phyloP scores from a whole-genome alignment of 53 echinoderm and acorn worm species.

The Mesocentrotus franciscanus region DNA sequence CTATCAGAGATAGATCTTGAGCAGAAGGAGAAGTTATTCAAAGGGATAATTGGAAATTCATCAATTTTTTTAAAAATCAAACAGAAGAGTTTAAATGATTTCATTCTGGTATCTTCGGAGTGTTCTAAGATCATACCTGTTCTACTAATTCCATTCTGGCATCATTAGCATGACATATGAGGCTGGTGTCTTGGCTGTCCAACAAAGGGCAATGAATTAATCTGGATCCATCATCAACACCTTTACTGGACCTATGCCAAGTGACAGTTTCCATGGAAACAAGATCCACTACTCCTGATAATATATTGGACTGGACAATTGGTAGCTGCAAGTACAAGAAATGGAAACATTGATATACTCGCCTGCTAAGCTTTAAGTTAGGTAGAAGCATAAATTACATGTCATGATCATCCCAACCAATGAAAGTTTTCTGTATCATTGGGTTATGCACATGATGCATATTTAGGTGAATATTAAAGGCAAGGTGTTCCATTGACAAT shows the following conservation, averaged over 20 bases:
- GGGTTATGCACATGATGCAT: too few relatives aligned
- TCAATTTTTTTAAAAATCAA: too few relatives aligned
- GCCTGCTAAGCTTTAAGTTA: too few relatives aligned
- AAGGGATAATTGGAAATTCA: too few relatives aligned
- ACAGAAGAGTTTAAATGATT: not conserved
- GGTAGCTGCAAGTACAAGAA: conserved; percentile 73
- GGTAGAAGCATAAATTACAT: too few relatives aligned
- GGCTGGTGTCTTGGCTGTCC: conserved; percentile 62
- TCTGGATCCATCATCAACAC: conserved; percentile 68
- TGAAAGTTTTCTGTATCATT: too few relatives aligned
- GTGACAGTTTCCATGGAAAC: conserved; percentile 90
- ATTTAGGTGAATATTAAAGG: too few relatives aligned
- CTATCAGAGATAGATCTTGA: too few relatives aligned
- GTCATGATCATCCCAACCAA: too few relatives aligned
- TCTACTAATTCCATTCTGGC: conserved; percentile 83
- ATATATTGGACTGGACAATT: conserved; percentile 76
- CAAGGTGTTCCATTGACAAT: too few relatives aligned
- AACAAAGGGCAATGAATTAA: conserved; percentile 66
- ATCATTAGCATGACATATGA: conserved; percentile 72
- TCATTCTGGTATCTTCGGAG: not conserved
- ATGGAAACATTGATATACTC: not conserved
- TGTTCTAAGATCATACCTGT: conserved; percentile 64
- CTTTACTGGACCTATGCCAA: conserved; percentile 69
- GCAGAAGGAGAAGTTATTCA: too few relatives aligned
- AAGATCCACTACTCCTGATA: conserved; percentile 83